Evolutionary conservation across 2,113 vertebrate species (phyloP), one percentile per base, ranked within the genome.

Genomic region (Gulo gulo): DNA sequence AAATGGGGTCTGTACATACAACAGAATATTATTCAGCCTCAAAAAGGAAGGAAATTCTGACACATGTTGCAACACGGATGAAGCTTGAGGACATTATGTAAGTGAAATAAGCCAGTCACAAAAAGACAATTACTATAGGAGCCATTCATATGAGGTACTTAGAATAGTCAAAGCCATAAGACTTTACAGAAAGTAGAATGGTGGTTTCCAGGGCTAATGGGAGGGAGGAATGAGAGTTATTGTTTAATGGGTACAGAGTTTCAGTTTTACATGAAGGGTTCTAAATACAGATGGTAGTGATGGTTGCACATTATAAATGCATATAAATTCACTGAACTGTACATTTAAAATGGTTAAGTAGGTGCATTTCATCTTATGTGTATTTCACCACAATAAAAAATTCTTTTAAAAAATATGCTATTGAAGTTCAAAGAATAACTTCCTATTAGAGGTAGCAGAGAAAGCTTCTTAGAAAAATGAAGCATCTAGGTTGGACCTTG

Each of bases 361-460:
- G 42, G 57, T 84, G 78, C 63, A 78, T 71, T 47, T 84, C 59
- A 23, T 36, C 42, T 59, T 63, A 31, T 21, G 2, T 82, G 13
- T 88, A n/a, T 88, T 95, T 83, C 55, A 63, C 42, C 42, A 89
- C 23, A 92, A 89, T 9, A 14, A 79, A 89, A 92, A 92, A 80
- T 15, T 50, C 4, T 79, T 74, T 92, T 34, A 16, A 83, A 93
- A 76, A 63, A 24, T 36, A 90, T n/a, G 11, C 21, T 65, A 26
- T 13, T 74, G 45, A 78, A 47, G 45, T 31, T 31, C 42, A 29
- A 78, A 71, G 71, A 42, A 74, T 74, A 42, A 42, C 39, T 45
- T 76, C n/a, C 8, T 50, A 20, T 42, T 57, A 82, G 39, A 76
- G 12, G 4, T 4, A 91, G 74, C 31, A 67, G 11, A 31, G 23